phyloP scores from a whole-genome alignment of 2,797 vertebrate genomes.

The Buceros bicornis region DNA sequence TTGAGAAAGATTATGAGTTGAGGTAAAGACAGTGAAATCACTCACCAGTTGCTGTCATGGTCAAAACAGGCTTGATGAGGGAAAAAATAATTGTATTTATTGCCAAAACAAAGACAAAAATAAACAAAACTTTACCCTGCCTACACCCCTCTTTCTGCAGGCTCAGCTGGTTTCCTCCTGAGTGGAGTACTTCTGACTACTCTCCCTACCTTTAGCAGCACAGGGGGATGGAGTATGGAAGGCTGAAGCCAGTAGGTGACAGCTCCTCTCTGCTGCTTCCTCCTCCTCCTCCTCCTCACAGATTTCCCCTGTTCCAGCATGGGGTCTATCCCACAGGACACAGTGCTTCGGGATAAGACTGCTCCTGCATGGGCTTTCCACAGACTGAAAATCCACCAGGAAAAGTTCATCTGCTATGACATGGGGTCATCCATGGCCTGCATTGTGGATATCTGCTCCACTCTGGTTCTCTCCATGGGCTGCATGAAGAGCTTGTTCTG shows the following conservation, averaged over 20 bases:
- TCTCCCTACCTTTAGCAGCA: neutral
- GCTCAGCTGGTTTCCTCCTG: neutral
- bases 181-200: neutral
- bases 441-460: neutral
- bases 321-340: rapidly evolving
- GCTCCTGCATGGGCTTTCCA: neutral
- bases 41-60: neutral
- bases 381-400: neutral
- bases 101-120: neutral
- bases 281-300: neutral
- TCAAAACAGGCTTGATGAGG: neutral
- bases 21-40: neutral
- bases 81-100: neutral
- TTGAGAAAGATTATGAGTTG: neutral
- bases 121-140: neutral
- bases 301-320: neutral
- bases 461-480: neutral
- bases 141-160: neutral
- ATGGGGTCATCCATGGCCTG: neutral
- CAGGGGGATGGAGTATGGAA: rapidly evolving
- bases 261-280: neutral
- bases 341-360: neutral
- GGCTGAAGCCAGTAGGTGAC: rapidly evolving
- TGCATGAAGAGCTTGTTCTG: neutral
- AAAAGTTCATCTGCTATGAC: rapidly evolving